A percentile compares a stretch with the other conserved stretches of the same genome.
phyloP scores from a whole-genome alignment of 2,797 vertebrate genomes.

The Octomys mimax region DNA sequence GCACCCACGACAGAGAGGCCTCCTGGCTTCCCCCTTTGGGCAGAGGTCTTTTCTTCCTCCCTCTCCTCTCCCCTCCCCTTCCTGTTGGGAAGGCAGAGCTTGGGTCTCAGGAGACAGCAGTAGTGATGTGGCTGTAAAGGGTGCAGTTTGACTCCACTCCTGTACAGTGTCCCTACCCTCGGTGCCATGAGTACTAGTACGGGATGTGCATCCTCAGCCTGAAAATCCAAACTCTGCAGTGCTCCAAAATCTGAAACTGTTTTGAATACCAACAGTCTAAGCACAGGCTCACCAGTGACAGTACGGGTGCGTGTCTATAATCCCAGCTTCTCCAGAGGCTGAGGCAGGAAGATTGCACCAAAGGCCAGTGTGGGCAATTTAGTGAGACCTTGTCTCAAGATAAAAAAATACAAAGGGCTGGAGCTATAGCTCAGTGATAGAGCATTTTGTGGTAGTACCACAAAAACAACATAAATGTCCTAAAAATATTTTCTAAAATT shows the following conservation, averaged over 20 bases:
- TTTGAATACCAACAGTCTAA: background rate
- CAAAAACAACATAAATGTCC: background rate
- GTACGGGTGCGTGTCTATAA: background rate
- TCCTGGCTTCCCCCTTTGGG: background rate
- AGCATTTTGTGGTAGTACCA: background rate
- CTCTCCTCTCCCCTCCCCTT: background rate
- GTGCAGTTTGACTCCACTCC: background rate
- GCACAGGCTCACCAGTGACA: background rate
- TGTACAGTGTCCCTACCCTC: background rate
- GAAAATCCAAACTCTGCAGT: background rate
- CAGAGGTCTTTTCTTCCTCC: background rate
- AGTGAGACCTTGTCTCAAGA: background rate
- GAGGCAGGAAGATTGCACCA: background rate
- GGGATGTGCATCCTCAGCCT: background rate
- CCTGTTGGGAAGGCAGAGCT: background rate
- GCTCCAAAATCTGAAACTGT: background rate
- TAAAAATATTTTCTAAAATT: background rate
- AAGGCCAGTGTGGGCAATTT: background rate
- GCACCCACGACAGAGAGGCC: slow-evolving; percentile 54
- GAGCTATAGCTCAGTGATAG: background rate
- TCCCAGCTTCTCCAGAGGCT: background rate
- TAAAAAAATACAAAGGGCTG: background rate
- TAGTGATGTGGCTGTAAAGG: background rate
- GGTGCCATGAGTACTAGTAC: background rate
- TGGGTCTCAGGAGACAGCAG: background rate